These are phyloP conservation scores for Hippocampus kuda DNA, from an alignment of 2,797 vertebrate genomes.

Conservation along the genomic window DNA sequence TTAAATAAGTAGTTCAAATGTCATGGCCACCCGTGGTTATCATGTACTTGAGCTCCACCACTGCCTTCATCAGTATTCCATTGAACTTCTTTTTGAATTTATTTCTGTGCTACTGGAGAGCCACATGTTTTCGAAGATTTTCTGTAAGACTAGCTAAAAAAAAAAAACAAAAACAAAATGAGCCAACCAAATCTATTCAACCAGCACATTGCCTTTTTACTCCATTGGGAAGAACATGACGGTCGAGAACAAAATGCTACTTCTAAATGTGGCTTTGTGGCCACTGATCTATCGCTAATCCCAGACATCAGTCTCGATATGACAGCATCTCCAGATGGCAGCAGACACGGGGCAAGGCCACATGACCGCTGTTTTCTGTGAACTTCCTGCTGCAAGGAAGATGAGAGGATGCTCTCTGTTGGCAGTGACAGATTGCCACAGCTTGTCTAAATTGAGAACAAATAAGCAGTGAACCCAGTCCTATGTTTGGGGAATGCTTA, in stretches of 20 bases:
- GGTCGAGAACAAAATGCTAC: background rate
- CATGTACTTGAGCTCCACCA: no score
- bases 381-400: slow-evolving; percentile 33
- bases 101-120: no score
- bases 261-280: slow-evolving; percentile 33
- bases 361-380: slow-evolving; percentile 37
- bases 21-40: no score
- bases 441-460: slow-evolving; percentile 29
- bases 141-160: background rate
- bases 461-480: slow-evolving; percentile 16
- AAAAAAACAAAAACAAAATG: no score
- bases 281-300: slow-evolving; percentile 38
- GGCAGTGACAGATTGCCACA: slow-evolving; percentile 47
- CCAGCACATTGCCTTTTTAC: slow-evolving; percentile 46
- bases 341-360: slow-evolving; percentile 33
- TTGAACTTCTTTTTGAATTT: no score
- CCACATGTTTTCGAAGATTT: background rate
- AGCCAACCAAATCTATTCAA: slow-evolving; percentile 9
- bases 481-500: slow-evolving; percentile 5
- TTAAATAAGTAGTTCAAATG: no score
- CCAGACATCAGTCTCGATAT: slow-evolving; percentile 24
- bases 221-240: slow-evolving; percentile 36
- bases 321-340: slow-evolving; percentile 64
- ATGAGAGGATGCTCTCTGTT: slow-evolving; percentile 28
- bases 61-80: no score